These are phyloP conservation scores for Hypanus sabinus DNA, from an alignment of 2,113 vertebrate genomes.

Conservation along the genomic window DNA sequence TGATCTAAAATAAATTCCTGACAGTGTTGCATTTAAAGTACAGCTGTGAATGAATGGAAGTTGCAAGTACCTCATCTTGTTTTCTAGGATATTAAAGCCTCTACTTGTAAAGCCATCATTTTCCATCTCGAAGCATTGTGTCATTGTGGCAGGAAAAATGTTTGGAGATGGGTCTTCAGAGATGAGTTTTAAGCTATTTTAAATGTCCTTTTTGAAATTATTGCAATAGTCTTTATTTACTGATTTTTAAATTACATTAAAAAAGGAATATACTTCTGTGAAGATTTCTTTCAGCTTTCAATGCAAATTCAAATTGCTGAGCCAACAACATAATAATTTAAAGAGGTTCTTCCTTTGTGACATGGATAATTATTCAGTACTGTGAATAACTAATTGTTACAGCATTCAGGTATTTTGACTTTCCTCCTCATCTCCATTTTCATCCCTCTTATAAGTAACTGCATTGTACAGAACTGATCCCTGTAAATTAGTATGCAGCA, in stretches of 20 bases:
- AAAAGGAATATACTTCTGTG: background rate
- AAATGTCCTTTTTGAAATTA: background rate
- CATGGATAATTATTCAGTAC: background rate
- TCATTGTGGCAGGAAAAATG: background rate
- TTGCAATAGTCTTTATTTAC: constrained; percentile 4
- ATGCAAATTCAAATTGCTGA: background rate
- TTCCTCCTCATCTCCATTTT: background rate
- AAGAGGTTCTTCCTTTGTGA: background rate
- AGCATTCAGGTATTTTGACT: constrained; percentile 5
- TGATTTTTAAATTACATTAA: constrained; percentile 15
- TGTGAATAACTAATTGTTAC: background rate
- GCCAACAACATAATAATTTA: constrained; percentile 1
- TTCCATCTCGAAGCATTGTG: background rate
- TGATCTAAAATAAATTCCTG: background rate
- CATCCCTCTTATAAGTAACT: background rate
- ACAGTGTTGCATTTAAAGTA: background rate
- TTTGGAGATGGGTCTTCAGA: background rate
- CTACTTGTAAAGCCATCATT: background rate
- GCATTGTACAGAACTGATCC: background rate
- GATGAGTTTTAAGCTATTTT: background rate
- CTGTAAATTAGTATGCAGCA: background rate
- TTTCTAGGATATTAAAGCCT: background rate
- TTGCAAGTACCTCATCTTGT: background rate
- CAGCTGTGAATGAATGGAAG: background rate
- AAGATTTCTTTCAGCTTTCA: constrained; percentile 11